These are phyloP conservation scores for Drosophila pseudoananassae DNA, from an alignment of 1,140 invertebrate species.

Conservation along the genomic window DNA sequence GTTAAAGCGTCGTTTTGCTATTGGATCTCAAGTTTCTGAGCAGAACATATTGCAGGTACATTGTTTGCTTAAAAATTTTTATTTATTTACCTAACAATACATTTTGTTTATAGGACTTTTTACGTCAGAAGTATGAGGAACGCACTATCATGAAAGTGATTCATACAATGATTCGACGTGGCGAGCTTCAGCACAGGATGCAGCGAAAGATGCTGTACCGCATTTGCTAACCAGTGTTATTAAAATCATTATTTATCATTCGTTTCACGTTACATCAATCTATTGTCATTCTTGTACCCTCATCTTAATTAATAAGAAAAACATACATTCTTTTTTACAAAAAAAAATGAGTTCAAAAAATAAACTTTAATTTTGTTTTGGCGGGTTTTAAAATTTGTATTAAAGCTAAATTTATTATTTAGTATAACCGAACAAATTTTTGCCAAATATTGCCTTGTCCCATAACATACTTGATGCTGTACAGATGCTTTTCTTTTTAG, in stretches of 20 bases:
- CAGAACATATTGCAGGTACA: conserved; percentile 93
- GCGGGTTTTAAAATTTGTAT: neutral
- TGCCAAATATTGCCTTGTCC: too few species aligned
- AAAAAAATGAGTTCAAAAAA: conserved; percentile 12
- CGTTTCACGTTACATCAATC: conserved; percentile 15
- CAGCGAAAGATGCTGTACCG: conserved; percentile 99
- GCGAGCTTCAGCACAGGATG: conserved; percentile 97
- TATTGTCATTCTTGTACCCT: conserved; percentile 10
- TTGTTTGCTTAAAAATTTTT: neutral
- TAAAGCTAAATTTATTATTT: neutral
- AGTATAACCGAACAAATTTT: too few species aligned
- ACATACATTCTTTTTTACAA: conserved; percentile 4
- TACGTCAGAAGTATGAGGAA: conserved; percentile 96
- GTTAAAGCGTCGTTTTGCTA: conserved; percentile 96
- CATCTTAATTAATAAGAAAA: conserved; percentile 14
- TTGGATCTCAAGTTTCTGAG: conserved; percentile 98
- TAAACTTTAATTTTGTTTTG: neutral
- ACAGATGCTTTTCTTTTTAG: neutral
- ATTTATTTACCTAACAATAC: neutral
- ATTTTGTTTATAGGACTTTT: conserved; percentile 89
- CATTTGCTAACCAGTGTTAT: conserved; percentile 86
- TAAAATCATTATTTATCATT: conserved; percentile 6
- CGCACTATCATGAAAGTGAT: conserved; percentile 94
- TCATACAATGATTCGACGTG: conserved; percentile 96
- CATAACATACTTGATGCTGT: neutral